Percentiles rank a stretch among this genome's conserved stretches.
Conservation (phyloP, 2,797 vertebrate genomes). For the Phataginus tricuspis region DNA sequence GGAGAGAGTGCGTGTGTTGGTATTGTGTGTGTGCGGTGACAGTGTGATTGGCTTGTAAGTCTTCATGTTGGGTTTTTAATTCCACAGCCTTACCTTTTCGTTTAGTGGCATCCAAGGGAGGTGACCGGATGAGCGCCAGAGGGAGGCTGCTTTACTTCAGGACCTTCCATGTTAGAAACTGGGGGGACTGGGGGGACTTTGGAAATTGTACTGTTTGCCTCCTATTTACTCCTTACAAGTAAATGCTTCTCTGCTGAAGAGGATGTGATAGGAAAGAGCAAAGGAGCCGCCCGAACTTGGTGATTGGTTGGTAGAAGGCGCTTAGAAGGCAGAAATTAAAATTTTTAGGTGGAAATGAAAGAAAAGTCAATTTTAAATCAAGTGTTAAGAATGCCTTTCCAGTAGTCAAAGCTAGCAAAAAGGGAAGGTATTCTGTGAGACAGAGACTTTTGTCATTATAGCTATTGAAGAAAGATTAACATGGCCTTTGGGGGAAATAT, state of each 20-base stretch:
- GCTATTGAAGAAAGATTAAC: background rate
- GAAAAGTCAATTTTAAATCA: constrained; percentile 13
- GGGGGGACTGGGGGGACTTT: background rate
- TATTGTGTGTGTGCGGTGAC: background rate
- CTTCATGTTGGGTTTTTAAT: background rate
- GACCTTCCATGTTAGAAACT: background rate
- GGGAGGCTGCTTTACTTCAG: background rate
- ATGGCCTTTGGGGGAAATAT: background rate
- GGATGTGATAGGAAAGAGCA: background rate
- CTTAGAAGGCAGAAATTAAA: background rate
- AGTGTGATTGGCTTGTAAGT: background rate
- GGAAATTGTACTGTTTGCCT: background rate
- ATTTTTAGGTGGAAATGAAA: background rate
- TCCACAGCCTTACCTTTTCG: background rate
- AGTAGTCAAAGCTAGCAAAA: background rate
- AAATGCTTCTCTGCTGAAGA: background rate
- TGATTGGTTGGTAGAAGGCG: background rate
- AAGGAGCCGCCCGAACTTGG: background rate
- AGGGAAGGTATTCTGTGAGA: background rate
- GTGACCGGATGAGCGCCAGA: background rate
- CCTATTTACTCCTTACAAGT: background rate
- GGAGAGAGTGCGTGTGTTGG: background rate
- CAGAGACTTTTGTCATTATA: background rate
- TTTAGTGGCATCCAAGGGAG: background rate
- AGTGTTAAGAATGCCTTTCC: background rate